Evolutionary conservation across 2,113 vertebrate genomes (phyloP).

Genomic region (Erpornis zantholeuca): DNA sequence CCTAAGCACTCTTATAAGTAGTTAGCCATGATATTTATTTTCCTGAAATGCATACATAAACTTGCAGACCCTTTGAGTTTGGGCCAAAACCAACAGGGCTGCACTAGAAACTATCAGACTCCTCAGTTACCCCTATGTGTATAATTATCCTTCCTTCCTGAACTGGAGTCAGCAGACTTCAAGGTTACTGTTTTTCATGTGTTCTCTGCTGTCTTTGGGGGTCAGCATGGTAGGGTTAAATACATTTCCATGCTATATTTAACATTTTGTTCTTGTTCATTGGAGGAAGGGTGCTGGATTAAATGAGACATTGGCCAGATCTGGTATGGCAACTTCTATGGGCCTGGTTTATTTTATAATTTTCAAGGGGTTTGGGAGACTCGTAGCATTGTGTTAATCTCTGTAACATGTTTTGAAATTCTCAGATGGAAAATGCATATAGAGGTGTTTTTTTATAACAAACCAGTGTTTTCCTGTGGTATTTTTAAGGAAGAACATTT

Average conservation of each 20-base stretch:
- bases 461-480: background rate
- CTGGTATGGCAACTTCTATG: background rate
- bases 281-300: background rate
- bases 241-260: background rate
- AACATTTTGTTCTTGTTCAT: background rate
- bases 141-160: background rate
- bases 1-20: background rate
- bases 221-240: background rate
- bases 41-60: background rate
- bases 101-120: background rate
- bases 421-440: background rate
- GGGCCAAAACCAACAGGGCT: background rate
- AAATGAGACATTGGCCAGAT: background rate
- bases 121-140: background rate
- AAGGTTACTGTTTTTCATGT: background rate
- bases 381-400: background rate
- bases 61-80: background rate
- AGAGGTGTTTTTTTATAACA: background rate
- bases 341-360: background rate
- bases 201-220: background rate
- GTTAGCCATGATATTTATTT: background rate
- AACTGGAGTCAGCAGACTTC: background rate
- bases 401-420: background rate
- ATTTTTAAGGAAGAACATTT: background rate
- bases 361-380: background rate